Conservation (phyloP, 2,888 invertebrate species). For the Euphydryas editha region DNA sequence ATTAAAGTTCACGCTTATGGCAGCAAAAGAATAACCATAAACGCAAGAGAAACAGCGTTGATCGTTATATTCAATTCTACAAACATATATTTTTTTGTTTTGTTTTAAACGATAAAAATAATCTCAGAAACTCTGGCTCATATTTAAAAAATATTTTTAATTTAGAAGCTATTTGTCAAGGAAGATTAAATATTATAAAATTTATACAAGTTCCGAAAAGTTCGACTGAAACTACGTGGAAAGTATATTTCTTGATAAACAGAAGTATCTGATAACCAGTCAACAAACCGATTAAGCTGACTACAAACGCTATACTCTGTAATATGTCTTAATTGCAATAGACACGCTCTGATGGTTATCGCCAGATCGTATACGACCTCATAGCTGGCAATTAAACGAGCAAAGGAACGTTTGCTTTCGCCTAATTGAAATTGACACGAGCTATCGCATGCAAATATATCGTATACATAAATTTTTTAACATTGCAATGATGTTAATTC, state of each 20-base stretch:
- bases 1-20: no score
- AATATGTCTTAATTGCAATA: conserved; percentile 45
- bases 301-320: conserved; percentile 20
- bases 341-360: conserved; percentile 42
- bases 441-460: conserved; percentile 40
- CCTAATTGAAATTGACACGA: conserved; percentile 62
- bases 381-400: conserved; percentile 58
- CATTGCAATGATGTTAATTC: background rate
- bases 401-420: conserved; percentile 56
- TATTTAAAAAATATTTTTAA: no score
- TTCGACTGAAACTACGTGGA: no score
- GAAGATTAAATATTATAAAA: no score
- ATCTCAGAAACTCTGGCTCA: no score
- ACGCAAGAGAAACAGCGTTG: no score
- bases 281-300: conserved; percentile 26
- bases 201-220: background rate
- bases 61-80: no score
- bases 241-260: conserved; percentile 21
- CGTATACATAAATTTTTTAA: conserved; percentile 27
- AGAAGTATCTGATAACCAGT: conserved; percentile 22
- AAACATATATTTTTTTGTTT: no score
- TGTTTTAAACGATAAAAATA: no score
- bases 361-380: conserved; percentile 43
- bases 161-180: no score
- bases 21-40: no score